phyloP scores from a whole-genome alignment of 2,113 vertebrate genomes.

The Centropus unirufus region DNA sequence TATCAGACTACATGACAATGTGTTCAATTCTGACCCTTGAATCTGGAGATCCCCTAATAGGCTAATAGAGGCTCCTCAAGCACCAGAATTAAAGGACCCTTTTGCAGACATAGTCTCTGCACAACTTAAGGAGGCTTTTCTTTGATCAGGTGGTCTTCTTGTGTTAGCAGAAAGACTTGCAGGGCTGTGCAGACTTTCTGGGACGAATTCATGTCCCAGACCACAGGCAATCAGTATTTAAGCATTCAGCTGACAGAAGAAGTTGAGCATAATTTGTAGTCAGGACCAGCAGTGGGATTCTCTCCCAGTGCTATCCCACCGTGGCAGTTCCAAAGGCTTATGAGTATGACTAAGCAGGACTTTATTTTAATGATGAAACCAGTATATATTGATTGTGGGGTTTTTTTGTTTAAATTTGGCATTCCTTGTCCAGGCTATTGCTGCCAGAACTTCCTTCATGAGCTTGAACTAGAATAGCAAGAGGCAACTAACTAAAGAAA shows the following conservation, averaged over 20 bases:
- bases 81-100: neutral
- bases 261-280: neutral
- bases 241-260: neutral
- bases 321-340: neutral
- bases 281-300: neutral
- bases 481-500: slow-evolving; percentile 68
- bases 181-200: neutral
- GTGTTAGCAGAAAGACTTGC: neutral
- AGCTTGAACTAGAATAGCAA: slow-evolving; percentile 22
- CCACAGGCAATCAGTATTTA: neutral
- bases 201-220: neutral
- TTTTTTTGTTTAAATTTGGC: slow-evolving; percentile 1
- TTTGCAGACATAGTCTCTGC: neutral
- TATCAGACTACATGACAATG: neutral
- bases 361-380: neutral
- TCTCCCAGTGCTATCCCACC: neutral
- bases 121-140: neutral
- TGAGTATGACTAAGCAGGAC: neutral
- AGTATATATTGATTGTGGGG: neutral
- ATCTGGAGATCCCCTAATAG: neutral
- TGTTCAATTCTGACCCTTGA: neutral
- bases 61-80: neutral
- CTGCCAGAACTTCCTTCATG: neutral
- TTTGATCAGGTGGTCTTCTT: neutral
- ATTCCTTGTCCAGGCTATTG: neutral